A percentile compares a stretch with the other conserved stretches of the same genome.
These are phyloP conservation scores for Trichacis sp. DNA, from an alignment of 2,888 invertebrate genomes.

Conservation along the genomic window DNA sequence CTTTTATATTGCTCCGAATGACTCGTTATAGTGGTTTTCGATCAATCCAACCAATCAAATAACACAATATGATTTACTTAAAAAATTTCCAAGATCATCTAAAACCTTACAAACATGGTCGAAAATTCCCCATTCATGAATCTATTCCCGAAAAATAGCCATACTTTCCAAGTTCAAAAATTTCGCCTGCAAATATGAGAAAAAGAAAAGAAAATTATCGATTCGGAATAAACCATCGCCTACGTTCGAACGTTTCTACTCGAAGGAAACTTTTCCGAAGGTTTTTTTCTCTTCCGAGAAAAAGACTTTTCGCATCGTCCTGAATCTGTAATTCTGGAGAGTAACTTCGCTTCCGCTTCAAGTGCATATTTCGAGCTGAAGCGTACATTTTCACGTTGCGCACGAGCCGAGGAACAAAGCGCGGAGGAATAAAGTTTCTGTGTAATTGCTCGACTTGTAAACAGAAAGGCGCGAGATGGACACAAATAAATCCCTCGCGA, in stretches of 20 bases:
- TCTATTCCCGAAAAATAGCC: no score
- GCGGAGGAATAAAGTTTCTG: constrained; percentile 14
- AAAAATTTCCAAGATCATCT: no score
- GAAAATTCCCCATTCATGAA: no score
- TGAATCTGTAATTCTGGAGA: constrained; percentile 25
- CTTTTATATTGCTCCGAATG: no score
- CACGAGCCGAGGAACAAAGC: neutral
- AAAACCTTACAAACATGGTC: no score
- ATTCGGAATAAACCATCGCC: neutral
- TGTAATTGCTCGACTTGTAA: constrained; percentile 24
- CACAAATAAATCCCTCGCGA: constrained; percentile 19
- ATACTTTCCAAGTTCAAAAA: neutral
- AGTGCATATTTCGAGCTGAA: constrained; percentile 16
- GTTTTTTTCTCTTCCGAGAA: constrained; percentile 11
- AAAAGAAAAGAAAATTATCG: neutral
- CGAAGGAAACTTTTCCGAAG: constrained; percentile 5
- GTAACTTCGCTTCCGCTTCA: constrained; percentile 20
- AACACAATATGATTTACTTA: no score
- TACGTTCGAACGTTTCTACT: neutral
- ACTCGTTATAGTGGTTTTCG: no score
- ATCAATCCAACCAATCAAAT: no score
- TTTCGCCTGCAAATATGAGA: neutral
- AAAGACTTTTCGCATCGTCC: constrained; percentile 16
- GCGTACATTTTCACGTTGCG: constrained; percentile 15
- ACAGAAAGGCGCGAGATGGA: constrained; percentile 4